A percentile compares a stretch with the other conserved stretches of the same genome.
Conservation (phyloP, 2,797 vertebrate species). For the Morus bassanus region DNA sequence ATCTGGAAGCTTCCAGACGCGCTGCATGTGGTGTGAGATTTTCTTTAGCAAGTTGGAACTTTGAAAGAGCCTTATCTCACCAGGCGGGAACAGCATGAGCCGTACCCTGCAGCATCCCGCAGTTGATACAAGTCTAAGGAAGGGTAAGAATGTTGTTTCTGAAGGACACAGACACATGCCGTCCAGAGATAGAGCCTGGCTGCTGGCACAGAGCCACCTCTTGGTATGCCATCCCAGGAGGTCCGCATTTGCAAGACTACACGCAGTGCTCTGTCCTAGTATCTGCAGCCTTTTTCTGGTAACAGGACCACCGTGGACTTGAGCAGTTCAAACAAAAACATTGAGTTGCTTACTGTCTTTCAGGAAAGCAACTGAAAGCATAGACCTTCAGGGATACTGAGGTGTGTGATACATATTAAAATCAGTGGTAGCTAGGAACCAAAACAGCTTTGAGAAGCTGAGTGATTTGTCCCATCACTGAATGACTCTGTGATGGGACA, state of each 20-base stretch:
- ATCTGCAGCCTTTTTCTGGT: not conserved
- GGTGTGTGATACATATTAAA: not conserved
- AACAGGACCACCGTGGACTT: not conserved
- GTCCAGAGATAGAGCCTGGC: not conserved
- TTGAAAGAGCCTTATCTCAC: conserved; percentile 31
- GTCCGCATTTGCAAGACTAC: not conserved
- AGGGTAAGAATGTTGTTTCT: not conserved
- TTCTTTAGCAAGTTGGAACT: not conserved
- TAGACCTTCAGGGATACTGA: not conserved
- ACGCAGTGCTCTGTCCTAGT: not conserved
- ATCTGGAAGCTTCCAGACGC: not conserved
- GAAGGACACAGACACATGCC: not conserved
- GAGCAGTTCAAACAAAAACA: not conserved
- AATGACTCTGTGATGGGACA: not conserved
- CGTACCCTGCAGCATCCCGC: not conserved
- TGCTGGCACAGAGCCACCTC: not conserved
- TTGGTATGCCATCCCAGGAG: not conserved
- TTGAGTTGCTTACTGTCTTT: not conserved
- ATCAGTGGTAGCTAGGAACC: not conserved
- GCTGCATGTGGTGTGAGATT: not conserved
- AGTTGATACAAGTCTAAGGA: not conserved
- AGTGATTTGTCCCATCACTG: not conserved
- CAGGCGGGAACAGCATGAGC: not conserved
- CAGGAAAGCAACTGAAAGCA: not conserved
- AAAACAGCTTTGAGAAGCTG: not conserved